Conservation (phyloP, 2,888 invertebrate species). For the Ernsta delagoae region DNA sequence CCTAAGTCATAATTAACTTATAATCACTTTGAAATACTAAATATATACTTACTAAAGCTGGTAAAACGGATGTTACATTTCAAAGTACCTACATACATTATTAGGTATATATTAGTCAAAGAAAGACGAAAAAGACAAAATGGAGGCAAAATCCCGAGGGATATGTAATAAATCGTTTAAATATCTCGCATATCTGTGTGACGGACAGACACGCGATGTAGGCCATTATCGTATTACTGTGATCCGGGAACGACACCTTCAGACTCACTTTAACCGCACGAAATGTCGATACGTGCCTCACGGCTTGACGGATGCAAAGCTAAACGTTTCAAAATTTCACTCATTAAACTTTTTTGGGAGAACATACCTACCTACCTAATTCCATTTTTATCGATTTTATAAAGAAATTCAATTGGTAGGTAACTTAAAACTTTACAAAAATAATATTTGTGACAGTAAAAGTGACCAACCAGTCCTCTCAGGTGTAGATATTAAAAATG, state of each 20-base stretch:
- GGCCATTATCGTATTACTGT: conserved; percentile 1
- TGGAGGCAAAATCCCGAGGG: not conserved
- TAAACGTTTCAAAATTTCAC: not conserved
- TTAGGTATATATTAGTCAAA: too few relatives aligned
- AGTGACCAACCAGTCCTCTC: too few relatives aligned
- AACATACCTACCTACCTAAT: not conserved
- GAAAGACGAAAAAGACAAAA: not conserved
- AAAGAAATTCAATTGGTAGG: not conserved
- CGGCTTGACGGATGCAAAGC: not conserved
- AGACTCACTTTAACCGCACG: not conserved
- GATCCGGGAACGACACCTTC: not conserved
- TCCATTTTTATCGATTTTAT: too few relatives aligned
- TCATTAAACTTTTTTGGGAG: not conserved
- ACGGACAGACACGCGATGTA: conserved; percentile 39
- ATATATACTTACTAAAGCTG: too few relatives aligned
- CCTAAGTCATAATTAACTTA: too few relatives aligned
- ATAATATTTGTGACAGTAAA: too few relatives aligned
- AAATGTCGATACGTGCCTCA: not conserved
- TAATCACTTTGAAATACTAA: too few relatives aligned
- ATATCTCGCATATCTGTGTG: conserved; percentile 51
- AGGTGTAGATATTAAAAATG: too few relatives aligned
- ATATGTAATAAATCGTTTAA: conserved; percentile 24
- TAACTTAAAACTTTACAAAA: too few relatives aligned
- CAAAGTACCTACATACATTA: too few relatives aligned
- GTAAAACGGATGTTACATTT: too few relatives aligned